phyloP scores from a whole-genome alignment of 2,113 vertebrate genomes.

The Bubo bubo region DNA sequence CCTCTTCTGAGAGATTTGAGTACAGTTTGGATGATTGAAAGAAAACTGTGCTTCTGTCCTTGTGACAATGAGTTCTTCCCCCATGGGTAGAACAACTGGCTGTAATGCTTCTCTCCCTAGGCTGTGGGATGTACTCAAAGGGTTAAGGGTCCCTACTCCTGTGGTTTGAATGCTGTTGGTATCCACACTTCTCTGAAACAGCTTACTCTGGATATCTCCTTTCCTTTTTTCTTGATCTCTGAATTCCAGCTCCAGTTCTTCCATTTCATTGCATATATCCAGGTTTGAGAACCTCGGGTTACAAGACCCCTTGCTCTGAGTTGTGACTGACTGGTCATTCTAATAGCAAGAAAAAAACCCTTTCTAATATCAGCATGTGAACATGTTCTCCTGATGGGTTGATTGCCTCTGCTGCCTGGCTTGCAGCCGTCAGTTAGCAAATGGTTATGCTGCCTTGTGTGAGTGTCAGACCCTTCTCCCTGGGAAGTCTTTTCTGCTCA shows the following conservation, averaged over 20 bases:
- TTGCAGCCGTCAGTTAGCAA: neutral
- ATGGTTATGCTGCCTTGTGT: neutral
- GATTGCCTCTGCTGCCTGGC: neutral
- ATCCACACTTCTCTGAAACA: neutral
- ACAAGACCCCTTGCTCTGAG: neutral
- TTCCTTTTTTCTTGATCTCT: neutral
- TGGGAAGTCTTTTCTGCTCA: neutral
- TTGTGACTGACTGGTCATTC: neutral
- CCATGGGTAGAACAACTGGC: neutral
- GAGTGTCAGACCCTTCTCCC: neutral
- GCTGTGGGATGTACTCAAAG: neutral
- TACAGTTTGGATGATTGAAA: neutral
- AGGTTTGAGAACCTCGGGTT: neutral
- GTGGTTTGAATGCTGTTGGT: neutral
- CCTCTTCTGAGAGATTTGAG: neutral
- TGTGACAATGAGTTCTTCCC: neutral
- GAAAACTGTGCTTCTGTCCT: neutral
- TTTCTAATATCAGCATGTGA: neutral
- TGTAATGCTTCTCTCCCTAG: neutral
- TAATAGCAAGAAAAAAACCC: neutral
- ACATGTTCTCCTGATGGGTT: neutral
- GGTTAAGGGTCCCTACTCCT: neutral
- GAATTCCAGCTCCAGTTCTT: neutral
- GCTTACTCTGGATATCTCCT: neutral
- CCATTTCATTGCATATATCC: neutral